Evolutionary conservation across 2,113 vertebrate genomes (phyloP), one percentile per base, ranked within the genome.

Genomic region (Stegastes partitus): DNA sequence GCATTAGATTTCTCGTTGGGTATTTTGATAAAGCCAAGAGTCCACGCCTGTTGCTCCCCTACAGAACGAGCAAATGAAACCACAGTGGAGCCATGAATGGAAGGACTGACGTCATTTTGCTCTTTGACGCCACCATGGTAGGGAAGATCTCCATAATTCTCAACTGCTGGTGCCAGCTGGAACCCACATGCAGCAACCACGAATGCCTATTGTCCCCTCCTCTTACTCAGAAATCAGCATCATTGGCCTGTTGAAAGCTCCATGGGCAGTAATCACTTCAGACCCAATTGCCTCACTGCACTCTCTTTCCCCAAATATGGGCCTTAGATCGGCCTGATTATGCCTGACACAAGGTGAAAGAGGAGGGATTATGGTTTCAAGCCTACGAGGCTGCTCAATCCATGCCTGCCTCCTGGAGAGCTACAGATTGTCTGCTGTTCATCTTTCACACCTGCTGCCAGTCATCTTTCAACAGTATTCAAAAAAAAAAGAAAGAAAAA

Each of bases 301-400:
- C 11, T 37, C 49, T 42, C 21, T 0, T 4, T 1, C 4, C 16
- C 28, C 61, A 31, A 5, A 18, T 23, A 70, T 0, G 31, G 31
- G 12, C 50, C 11, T 42, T 55, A 64, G 62, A 81, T 74, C 61
- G 44, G 63, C 18, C 63, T 51, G 55, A 79, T 66, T 74, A 77
- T 74, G 10, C 4, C 23, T 57, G 44, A 58, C 23, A 66, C 31
- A 58, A 22, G 34, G 72, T n/a, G n/a, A 22, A 34, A 25, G 21
- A 62, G 18, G 26, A 10, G 0, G 65, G 74, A 58, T 74, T 67
- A 11, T 18, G 22, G 25, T 26, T 62, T 74, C 5, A 59, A 31
- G 59, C 39, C 11, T 59, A 19, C 16, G 18, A 51, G 31, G 23
- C 39, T 64, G 51, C 31, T 71, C 26, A 59, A 44, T 63, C 54